Evolutionary conservation across 2,113 vertebrate genomes (phyloP), one percentile per base, ranked within the genome.

Genomic region (Alces alces): DNA sequence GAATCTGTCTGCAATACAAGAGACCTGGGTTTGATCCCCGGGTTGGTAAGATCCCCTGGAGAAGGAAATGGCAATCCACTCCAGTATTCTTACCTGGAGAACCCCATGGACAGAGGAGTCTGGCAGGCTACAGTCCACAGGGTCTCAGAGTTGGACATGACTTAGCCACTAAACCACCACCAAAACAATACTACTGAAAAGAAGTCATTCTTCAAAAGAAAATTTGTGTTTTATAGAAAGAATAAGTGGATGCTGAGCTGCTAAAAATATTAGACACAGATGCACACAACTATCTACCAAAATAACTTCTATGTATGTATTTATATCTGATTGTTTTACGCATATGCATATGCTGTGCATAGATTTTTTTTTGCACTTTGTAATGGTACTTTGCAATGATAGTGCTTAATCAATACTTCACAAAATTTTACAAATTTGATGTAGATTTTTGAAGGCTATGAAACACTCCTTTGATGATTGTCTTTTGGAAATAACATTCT

Each of bases 401-500:
- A 70, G 11, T 89, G 27, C 23, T 79, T 86, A 80, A 27, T 78
- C 58, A 70, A 92, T 92, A 60, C 23, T 27, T 93, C 54, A 93
- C 8, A 57, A 89, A 83, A 23, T 73, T 95, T 83, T 87, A 61
- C 6, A 87, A 39, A 73, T 64, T 45, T 76, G 28, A 80, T 73
- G 21, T 52, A 43, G 52, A 84, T 11, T 95, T 96, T 96, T 55
- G 52, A 92, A 90, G 45, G 57, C 23, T 27, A 58, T 30, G 39
- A 78, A 95, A 89, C 39, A 50, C 19, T 86, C 70, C 45, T 96
- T 82, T 96, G 50, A 86, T 86, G 36, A 70, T 16, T 93, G 21
- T 96, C 23, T 97, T 83, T 45, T 93, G 80, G 47, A 86, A 91
- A 55, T 95, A 84, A 78, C 85, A 88, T 95, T 33, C 28, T 21